Evolutionary conservation across 2,113 vertebrate species (phyloP), one percentile per base, ranked within the genome.

Genomic region (Ctenomys sociabilis): DNA sequence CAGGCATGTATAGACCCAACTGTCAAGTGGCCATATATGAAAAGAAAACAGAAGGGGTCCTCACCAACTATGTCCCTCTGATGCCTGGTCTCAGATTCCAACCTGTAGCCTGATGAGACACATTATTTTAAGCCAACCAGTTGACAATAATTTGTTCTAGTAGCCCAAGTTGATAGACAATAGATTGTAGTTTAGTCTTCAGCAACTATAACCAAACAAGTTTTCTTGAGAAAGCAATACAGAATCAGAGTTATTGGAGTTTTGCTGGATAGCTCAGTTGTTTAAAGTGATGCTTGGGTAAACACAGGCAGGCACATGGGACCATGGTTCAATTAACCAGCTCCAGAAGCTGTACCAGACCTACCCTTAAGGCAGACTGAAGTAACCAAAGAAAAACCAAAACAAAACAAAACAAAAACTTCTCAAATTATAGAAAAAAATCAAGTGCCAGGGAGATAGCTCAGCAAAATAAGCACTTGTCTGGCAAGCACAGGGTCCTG

Each of bases 1-100:
- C n/a, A n/a, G n/a, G n/a, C n/a, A 52, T 13, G 1, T 80, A 17
- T 1, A 2, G 4, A 24, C 22, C 54, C 0, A 49, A 30, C 37
- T 61, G 49, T 7, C 49, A 52, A 28, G 2, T 85, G 22, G 22
- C 30, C 22, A 63, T 64, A 4, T 16, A 8, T 21, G 30, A 13
- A 32, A 35, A 80, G 66, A 17, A 26, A 52, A 26, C 3, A 2
- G 40, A 91, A 19, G 17, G 17, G 7, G 3, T 9, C 7, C 17
- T 24, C 35, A 45, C 2, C 11, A 85, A 37, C 16, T 21, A 28
- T 52, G 21, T 37, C 11, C 40, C 28, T 72, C 24, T 82, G 0
- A 1, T 11, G 32, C 35, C 35, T 14, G 4, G 21, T 72, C 35
- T 68, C 13, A 17, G 35, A 78, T 26, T 70, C 0, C 14, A 49